Percentiles rank a stretch among this genome's conserved stretches.
These are phyloP conservation scores for Thalpophila matura DNA, from an alignment of 2,888 invertebrate species.

Conservation along the genomic window DNA sequence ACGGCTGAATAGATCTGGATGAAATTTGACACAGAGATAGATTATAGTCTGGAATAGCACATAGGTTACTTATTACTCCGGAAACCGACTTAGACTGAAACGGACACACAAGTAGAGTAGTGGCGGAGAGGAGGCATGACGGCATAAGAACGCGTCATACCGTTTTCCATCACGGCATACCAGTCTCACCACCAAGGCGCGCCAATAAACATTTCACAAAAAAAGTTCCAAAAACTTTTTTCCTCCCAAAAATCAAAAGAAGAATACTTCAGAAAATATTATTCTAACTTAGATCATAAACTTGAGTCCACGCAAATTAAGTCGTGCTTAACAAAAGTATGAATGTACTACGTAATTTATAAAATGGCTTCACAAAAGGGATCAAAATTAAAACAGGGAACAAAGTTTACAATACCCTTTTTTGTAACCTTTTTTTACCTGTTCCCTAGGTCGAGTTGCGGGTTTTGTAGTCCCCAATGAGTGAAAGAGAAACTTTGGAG, in stretches of 20 bases:
- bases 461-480: conserved; percentile 22
- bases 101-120: too few species aligned
- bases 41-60: too few species aligned
- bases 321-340: conserved; percentile 33
- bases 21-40: too few species aligned
- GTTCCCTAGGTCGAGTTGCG: conserved; percentile 28
- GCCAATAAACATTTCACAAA: too few species aligned
- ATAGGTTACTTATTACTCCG: too few species aligned
- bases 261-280: conserved; percentile 3
- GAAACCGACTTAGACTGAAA: too few species aligned
- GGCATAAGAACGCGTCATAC: too few species aligned
- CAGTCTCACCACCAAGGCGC: too few species aligned
- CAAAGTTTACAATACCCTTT: conserved; percentile 48
- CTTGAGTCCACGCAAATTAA: conserved; percentile 39
- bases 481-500: conserved; percentile 4
- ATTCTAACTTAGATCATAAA: conserved; percentile 34
- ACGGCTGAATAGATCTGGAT: too few species aligned
- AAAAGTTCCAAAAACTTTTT: background rate
- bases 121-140: too few species aligned
- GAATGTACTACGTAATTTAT: conserved; percentile 13
- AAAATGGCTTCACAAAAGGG: conserved; percentile 43
- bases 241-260: conserved; percentile 11
- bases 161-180: too few species aligned
- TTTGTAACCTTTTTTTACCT: conserved; percentile 39
- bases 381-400: conserved; percentile 34